Base-by-base conservation (phyloP, 2,888 invertebrate genomes). In the Napeogenes sylphis region DNA sequence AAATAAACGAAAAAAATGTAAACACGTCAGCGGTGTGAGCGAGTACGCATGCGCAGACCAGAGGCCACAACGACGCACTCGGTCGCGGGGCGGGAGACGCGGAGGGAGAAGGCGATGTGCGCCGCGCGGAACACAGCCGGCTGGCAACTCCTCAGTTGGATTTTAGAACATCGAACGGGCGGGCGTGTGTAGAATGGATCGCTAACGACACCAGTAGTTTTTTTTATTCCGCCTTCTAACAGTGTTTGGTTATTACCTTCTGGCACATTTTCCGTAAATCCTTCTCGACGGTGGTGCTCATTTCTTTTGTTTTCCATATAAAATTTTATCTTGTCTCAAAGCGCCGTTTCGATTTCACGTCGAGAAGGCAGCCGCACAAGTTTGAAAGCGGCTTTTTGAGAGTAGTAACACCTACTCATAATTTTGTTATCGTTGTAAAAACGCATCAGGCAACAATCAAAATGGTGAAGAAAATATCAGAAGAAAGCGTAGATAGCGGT, bases 391-490 rank as follows among this genome's bases (percentile, higher is more conserved):
- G 90, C 87, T 88, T 88, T 86, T 84, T 81, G 84, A 82, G 87
- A 90, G 89, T 87, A 87, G 85, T 81, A 84, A 78, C 70, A 83
- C 80, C 87, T 88, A 85, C 90, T 88, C 87, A 73, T 79, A 81
- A 77, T 79, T 80, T 83, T 76, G 84, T 84, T 83, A 84, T 85
- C 77, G 80, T 80, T 84, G 79, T 81, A 83, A 82, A 81, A 83
- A 84, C 81, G 80, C 79, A 85, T 83, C 84, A 84, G 78, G 79
- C 81, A 83, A 83, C 70, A 73, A 78, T 82, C 81, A 90, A 75
- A 80, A 91, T 91, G 91, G 91, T 91, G 82, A 91, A 91, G 85
- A 91, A 91, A 85, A 90, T 91, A 80, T 90, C 90, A 75, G 91
- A 91, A 85, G 91, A 91, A 80, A 90, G 91, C 83, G 90, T 90